Conservation (phyloP, 1,140 invertebrate species). For the Campoletis sonorensis region DNA sequence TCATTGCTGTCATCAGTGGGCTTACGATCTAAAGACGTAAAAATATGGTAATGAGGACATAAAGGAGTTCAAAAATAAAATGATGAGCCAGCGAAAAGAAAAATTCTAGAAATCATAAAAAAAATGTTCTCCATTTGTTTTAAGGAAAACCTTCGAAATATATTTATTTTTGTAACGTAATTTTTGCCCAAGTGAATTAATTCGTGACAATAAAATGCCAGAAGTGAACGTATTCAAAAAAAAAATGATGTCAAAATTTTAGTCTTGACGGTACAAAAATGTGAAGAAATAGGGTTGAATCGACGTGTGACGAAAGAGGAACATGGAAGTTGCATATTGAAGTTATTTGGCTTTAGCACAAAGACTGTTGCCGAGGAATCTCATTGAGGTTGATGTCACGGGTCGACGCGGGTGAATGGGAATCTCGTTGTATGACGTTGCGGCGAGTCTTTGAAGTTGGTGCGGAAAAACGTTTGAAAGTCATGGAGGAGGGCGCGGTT, state of each 20-base stretch:
- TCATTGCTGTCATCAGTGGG: background rate
- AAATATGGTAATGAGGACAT: background rate
- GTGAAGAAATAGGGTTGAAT: too few relatives aligned
- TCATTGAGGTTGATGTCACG: background rate
- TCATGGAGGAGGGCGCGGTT: background rate
- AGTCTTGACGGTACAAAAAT: too few relatives aligned
- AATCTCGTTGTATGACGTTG: background rate
- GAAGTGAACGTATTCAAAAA: too few relatives aligned
- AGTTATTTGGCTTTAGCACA: background rate
- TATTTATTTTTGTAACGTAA: too few relatives aligned
- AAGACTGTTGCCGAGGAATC: background rate
- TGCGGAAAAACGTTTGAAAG: slow-evolving; percentile 23
- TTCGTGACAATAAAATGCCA: too few relatives aligned
- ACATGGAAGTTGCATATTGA: too few relatives aligned
- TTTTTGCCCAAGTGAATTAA: too few relatives aligned
- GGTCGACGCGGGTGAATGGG: background rate
- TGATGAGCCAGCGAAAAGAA: background rate
- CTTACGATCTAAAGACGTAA: background rate
- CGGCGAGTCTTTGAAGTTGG: background rate
- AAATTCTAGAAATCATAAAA: background rate
- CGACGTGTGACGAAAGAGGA: too few relatives aligned
- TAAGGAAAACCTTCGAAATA: too few relatives aligned
- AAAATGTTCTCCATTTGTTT: background rate
- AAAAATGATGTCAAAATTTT: too few relatives aligned
- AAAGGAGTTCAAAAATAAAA: background rate